These are phyloP conservation scores for Blomia tropicalis DNA, from an alignment of 2,888 invertebrate genomes.

Conservation along the genomic window DNA sequence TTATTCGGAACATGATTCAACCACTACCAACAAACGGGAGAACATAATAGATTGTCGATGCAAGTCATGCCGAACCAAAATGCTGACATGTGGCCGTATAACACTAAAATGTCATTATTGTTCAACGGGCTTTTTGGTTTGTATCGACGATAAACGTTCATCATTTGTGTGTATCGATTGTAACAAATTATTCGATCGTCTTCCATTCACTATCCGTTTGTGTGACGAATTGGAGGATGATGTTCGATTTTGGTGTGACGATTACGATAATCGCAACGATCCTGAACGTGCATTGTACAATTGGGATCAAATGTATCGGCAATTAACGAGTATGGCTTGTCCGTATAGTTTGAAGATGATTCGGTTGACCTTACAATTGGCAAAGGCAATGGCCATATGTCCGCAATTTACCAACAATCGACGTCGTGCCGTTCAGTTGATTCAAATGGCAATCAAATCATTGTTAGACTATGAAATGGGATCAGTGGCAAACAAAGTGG, in stretches of 20 bases:
- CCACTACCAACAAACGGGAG: no score
- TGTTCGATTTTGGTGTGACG: background rate
- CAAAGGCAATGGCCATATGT: background rate
- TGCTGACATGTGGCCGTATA: background rate
- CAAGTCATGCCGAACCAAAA: background rate
- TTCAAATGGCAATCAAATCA: background rate
- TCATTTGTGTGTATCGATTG: background rate
- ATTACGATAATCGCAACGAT: background rate
- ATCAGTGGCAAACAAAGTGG: background rate
- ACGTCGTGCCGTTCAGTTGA: background rate
- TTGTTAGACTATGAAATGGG: background rate
- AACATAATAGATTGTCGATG: background rate
- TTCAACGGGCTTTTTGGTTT: background rate
- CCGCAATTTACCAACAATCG: background rate
- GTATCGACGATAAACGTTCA: no score
- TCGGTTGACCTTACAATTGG: background rate
- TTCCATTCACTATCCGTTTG: background rate
- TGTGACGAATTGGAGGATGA: background rate
- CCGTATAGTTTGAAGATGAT: background rate
- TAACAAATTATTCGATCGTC: background rate
- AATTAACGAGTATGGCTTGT: background rate
- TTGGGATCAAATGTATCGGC: background rate
- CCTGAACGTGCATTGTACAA: background rate
- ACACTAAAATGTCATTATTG: background rate
- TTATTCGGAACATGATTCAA: background rate